These are phyloP conservation scores for Labeo calbasu DNA, from an alignment of 2,797 vertebrate genomes.

Conservation along the genomic window DNA sequence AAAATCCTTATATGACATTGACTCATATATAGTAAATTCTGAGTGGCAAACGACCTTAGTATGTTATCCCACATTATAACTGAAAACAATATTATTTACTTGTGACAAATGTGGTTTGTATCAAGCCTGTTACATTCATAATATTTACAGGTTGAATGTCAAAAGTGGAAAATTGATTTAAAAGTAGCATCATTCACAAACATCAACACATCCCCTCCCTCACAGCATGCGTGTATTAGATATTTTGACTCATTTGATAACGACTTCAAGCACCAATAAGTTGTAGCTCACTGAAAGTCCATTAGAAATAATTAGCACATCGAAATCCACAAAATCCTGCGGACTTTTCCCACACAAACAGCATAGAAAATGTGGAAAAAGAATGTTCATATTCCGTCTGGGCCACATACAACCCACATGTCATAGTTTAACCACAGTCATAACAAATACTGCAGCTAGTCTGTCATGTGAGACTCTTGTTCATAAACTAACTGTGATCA, in stretches of 20 bases:
- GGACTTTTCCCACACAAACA: not conserved
- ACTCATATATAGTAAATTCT: not conserved
- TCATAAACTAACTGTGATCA: constrained; percentile 11
- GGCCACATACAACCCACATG: constrained; percentile 5
- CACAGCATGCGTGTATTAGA: not conserved
- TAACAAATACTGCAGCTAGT: constrained; percentile 19
- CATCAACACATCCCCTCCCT: not conserved
- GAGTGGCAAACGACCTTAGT: not conserved
- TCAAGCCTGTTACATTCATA: not conserved
- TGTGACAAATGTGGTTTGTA: not conserved
- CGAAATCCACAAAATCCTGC: not conserved
- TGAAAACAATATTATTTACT: not conserved
- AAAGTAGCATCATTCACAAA: not conserved
- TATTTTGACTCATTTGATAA: not conserved
- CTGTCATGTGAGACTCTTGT: constrained; percentile 7
- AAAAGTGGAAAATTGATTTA: not conserved
- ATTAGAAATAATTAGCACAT: not conserved
- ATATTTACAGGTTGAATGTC: not conserved
- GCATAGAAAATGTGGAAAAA: constrained; percentile 1
- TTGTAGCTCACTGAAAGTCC: not conserved
- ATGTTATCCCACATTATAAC: not conserved
- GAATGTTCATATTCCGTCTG: not conserved
- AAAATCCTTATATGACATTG: no score
- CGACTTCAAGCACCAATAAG: not conserved
- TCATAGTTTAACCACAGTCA: constrained; percentile 29